phyloP scores from a whole-genome alignment of 2,888 invertebrate genomes.

The Augochlorella aurata region DNA sequence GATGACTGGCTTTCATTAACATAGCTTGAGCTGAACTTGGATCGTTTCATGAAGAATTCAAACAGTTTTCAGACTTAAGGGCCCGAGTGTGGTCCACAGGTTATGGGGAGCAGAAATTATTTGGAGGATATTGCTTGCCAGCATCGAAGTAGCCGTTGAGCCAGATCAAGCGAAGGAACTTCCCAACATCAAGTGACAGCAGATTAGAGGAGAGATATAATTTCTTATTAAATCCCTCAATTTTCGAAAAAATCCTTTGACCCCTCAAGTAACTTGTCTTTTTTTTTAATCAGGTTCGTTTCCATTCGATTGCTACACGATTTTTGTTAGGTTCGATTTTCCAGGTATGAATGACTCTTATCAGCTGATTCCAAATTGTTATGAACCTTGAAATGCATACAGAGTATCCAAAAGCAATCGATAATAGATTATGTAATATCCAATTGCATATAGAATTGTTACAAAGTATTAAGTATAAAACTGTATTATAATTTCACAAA shows the following conservation, averaged over 20 bases:
- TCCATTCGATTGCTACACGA: neutral
- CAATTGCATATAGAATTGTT: too few relatives aligned
- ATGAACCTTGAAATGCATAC: too few relatives aligned
- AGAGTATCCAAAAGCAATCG: too few relatives aligned
- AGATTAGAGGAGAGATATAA: neutral
- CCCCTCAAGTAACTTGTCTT: neutral
- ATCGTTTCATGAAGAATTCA: constrained; percentile 21
- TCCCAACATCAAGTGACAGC: neutral
- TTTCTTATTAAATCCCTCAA: neutral
- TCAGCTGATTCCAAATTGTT: too few relatives aligned
- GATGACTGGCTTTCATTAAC: neutral
- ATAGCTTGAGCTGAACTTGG: neutral
- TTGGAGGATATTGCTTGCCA: neutral
- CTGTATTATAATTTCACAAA: neutral
- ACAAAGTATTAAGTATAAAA: neutral
- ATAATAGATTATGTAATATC: too few relatives aligned
- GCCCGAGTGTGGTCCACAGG: neutral
- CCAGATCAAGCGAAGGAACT: neutral
- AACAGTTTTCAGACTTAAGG: neutral
- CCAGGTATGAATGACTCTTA: too few relatives aligned
- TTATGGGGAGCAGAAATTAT: constrained; percentile 12
- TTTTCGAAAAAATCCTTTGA: neutral
- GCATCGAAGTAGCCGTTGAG: neutral
- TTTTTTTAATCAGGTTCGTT: neutral
- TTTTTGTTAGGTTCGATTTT: neutral